Evolutionary conservation across 2,113 vertebrate species (phyloP), one percentile per base, ranked within the genome.

Genomic region (Hyperoodon ampullatus): DNA sequence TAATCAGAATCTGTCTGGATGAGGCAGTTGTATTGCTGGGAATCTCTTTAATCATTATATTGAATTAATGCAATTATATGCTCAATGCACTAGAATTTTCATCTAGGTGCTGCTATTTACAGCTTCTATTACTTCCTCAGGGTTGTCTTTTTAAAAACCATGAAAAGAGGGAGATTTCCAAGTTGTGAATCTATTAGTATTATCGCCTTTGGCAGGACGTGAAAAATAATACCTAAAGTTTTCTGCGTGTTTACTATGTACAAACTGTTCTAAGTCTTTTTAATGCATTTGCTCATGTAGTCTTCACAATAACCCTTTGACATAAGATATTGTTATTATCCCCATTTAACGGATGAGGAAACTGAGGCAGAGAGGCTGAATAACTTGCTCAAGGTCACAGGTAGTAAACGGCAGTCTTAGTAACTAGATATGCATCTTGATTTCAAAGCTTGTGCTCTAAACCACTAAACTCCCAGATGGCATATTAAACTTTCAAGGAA

Each of bases 21-120:
- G 71, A 96, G 16, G 66, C 50, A 71, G 30, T 13, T 63, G 15
- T 2, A 5, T 92, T 96, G 60, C 81, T 81, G 82, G 77, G 94
- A 96, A 97, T 60, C 33, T 96, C 92, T 97, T 98, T 96, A 98
- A 98, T 97, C 33, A n/a, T 82, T 89, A 50, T 70, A 87, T 80
- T 92, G 95, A 98, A 97, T 96, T 98, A 97, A 95, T 93, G 71
- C 92, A 95, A 97, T 97, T 95, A 90, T 74, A 83, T 28, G 68
- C 16, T 68, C 91, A 26, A 42, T 93, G 90, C 42, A 63, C 95
- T 91, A 81, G 93, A 96, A 95, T 83, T 95, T 72, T 97, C 94
- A 97, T 68, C 63, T 84, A 96, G 68, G 33, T 80, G 24, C 60
- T 68, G 63, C 35, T 93, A 93, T 92, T 97, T 96, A 71, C 80